Evolutionary conservation across 2,888 invertebrate species (phyloP).

Genomic region (Drosophila emarginata): DNA sequence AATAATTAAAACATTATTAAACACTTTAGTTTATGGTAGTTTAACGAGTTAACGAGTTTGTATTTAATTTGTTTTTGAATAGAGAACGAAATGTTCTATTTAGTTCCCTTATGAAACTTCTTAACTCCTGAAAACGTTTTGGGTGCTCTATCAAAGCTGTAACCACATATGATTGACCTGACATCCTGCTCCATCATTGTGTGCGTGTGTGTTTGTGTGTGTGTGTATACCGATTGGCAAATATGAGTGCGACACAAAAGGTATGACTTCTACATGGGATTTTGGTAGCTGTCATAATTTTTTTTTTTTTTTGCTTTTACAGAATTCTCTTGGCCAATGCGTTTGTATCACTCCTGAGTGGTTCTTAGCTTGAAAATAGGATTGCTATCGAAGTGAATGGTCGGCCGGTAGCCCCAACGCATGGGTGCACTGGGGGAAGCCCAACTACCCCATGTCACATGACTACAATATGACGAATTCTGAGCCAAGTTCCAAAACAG

Average conservation of each 20-base stretch:
- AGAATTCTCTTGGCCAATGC: neutral
- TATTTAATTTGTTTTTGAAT: too few species aligned
- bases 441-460: neutral
- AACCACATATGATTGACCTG: conserved; percentile 1
- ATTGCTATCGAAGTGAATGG: neutral
- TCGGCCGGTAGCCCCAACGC: neutral
- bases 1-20: too few species aligned
- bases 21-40: too few species aligned
- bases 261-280: conserved; percentile 2
- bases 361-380: neutral
- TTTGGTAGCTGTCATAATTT: neutral
- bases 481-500: neutral
- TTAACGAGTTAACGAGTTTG: too few species aligned
- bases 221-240: neutral
- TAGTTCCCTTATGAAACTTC: too few species aligned
- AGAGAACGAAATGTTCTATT: too few species aligned
- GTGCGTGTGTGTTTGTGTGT: neutral
- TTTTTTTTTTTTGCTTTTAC: neutral
- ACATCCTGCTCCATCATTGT: neutral
- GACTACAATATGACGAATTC: neutral
- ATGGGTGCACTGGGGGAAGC: neutral
- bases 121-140: neutral
- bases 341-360: neutral
- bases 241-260: neutral
- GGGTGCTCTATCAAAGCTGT: neutral